Evolutionary conservation across 2,113 vertebrate species (phyloP), one percentile per base, ranked within the genome.

Genomic region (Dascyllus trimaculatus): DNA sequence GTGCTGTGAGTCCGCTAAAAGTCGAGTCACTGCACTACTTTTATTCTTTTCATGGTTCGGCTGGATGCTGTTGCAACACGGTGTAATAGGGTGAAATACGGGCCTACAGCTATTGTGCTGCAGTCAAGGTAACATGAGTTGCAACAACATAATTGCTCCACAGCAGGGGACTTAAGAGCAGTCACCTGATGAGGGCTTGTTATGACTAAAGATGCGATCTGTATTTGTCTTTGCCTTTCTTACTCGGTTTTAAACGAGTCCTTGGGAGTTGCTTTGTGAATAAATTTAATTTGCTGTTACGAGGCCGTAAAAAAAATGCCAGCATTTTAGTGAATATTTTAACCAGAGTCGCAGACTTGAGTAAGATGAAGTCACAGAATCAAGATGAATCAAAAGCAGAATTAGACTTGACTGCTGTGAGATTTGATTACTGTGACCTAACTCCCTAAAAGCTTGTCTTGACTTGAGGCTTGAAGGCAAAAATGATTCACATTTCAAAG

Each of bases 61-160:
- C 43, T 71, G 22, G 2, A 72, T 78, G 74, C 69, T 87, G 82
- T 78, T 89, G 85, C 86, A 88, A 82, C 49, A 22, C 56, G 24
- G 69, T 38, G 78, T 62, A 86, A 88, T 60, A 15, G 25, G 26
- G 15, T 67, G 85, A 80, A 91, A 88, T 75, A 24, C 51, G 17
- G 32, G 35, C 83, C 69, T 43, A 46, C n/a, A 65, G 79, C 62
- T 48, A 38, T 51, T 49, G 26, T 81, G 53, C 62, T 59, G n/a
- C n/a, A 54, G 68, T 62, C 78, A 72, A 61, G 75, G 75, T 77
- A 56, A 67, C 22, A 1, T 18, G 32, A 64, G 32, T 13, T 46
- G 56, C 3, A 0, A 26, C 19, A 5, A 5, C 2, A n/a, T 38
- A 60, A 49, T 38, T 69, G 49, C 71, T 54, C n/a, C 26, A 56